Evolutionary conservation across 1,140 invertebrate genomes (phyloP).

Genomic region (Drosophila yakuba): DNA sequence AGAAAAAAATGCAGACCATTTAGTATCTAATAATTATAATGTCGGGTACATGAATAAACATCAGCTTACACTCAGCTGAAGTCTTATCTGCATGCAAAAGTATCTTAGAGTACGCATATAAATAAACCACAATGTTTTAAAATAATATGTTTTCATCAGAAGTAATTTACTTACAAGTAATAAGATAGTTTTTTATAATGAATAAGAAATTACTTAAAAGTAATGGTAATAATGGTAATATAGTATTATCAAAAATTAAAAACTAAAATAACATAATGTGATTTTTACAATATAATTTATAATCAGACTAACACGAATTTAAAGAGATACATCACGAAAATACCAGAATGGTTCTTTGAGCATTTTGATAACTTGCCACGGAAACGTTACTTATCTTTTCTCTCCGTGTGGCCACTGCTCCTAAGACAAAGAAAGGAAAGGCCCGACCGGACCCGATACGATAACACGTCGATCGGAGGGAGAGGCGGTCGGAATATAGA

Average conservation of each 20-base stretch:
- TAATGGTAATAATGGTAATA: too few species aligned
- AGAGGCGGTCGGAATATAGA: not conserved
- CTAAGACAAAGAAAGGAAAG: constrained; percentile 62
- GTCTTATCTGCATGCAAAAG: not conserved
- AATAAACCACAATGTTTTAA: too few species aligned
- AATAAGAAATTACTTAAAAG: too few species aligned
- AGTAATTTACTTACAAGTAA: too few species aligned
- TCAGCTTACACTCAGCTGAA: not conserved
- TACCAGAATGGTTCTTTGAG: not conserved
- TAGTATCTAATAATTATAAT: not conserved
- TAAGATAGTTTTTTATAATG: too few species aligned
- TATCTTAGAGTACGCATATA: not conserved
- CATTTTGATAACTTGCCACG: not conserved
- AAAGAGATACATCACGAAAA: not conserved
- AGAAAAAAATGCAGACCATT: constrained; percentile 11
- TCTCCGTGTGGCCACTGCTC: constrained; percentile 19
- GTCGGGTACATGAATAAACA: not conserved
- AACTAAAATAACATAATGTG: too few species aligned
- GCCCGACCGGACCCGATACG: constrained; percentile 43
- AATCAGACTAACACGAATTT: too few species aligned
- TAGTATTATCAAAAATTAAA: too few species aligned
- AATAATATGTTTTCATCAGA: too few species aligned
- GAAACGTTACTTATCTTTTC: constrained; percentile 3
- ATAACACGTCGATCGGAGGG: constrained; percentile 27
- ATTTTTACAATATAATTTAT: too few species aligned